Evolutionary conservation across 2,888 invertebrate species (phyloP), one percentile per base, ranked within the genome.

Genomic region (Cataglyphis albicans): DNA sequence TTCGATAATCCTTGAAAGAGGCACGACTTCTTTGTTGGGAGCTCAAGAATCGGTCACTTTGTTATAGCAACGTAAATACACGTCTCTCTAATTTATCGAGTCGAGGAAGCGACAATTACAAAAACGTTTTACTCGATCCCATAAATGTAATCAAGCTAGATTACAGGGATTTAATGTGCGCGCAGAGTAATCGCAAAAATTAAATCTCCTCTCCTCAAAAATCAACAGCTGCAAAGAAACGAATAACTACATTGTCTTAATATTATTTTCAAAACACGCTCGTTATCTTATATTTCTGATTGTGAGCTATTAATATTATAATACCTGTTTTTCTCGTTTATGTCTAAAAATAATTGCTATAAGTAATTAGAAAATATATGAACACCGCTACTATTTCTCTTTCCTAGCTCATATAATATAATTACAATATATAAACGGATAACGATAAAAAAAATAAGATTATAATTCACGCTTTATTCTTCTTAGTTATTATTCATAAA

Each of bases 1-100:
- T 63, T 81, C 81, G 12, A 86, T 73, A 73, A 83, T 52, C 65
- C 48, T 78, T 29, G 29, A 57, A 29, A 10, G 18, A 70, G 21
- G 41, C 64, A 74, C n/a, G 41, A 59, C 68, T 74, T 48, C 59
- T 73, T 74, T 74, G 73, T 74, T 6, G 61, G 64, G 55, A 6
- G 52, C 48, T 74, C 41, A 73, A 68, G 68, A 29, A 55, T 67
- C 10, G 29, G 32, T 18, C 44, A 25, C 55, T 85, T 70, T 65
- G 48, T 32, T 52, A 25, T 29, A 12, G 2, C n/a, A 25, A 65
- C 32, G 55, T 52, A 52, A 52, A 52, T 10, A 65, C 25, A 55
- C n/a, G 12, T 65, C 12, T 57, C 29, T 38, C 29, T 29, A 67
- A 76, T 41, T 67, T n/a, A 41, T n/a, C 25, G 7, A 55, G 18